These are phyloP conservation scores for Bombus polaris DNA, from an alignment of 1,140 invertebrate species.

Conservation along the genomic window DNA sequence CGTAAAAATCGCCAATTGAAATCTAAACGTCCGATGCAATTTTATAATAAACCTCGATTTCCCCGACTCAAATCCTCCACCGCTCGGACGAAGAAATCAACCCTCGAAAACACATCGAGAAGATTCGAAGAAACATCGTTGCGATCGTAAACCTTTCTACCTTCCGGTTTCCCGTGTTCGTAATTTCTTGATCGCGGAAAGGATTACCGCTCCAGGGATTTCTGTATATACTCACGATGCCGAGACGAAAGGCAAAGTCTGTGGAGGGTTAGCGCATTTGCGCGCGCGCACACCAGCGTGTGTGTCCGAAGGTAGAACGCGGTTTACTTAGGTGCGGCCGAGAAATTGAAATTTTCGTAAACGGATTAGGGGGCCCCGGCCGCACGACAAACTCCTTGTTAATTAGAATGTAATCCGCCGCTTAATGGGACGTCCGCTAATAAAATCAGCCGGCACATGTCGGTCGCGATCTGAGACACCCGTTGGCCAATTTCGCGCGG, in stretches of 20 bases:
- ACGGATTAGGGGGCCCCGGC: constrained; percentile 76
- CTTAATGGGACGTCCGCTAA: constrained; percentile 71
- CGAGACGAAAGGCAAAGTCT: constrained; percentile 75
- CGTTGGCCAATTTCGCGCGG: constrained; percentile 10
- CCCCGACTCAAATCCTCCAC: fast-evolving
- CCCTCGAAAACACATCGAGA: background rate
- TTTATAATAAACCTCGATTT: too few species aligned
- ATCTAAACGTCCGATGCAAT: too few species aligned
- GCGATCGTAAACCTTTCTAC: background rate
- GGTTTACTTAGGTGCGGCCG: constrained; percentile 80
- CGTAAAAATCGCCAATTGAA: too few species aligned
- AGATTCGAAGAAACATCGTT: background rate
- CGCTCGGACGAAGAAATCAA: background rate
- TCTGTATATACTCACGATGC: constrained; percentile 36
- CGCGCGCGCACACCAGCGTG: background rate
- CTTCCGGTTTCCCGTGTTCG: background rate
- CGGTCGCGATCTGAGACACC: constrained; percentile 28
- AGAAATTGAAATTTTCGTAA: constrained; percentile 82
- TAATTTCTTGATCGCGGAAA: constrained; percentile 37
- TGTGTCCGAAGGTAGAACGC: constrained; percentile 23
- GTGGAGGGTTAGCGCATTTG: constrained; percentile 39
- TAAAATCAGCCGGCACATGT: constrained; percentile 54
- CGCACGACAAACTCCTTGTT: constrained; percentile 77
- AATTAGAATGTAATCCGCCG: constrained; percentile 82
- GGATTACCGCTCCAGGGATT: constrained; percentile 20